A percentile compares a stretch with the other conserved stretches of the same genome.
Conservation (phyloP, 2,797 vertebrate species). For the Micropoecilia bifurca region DNA sequence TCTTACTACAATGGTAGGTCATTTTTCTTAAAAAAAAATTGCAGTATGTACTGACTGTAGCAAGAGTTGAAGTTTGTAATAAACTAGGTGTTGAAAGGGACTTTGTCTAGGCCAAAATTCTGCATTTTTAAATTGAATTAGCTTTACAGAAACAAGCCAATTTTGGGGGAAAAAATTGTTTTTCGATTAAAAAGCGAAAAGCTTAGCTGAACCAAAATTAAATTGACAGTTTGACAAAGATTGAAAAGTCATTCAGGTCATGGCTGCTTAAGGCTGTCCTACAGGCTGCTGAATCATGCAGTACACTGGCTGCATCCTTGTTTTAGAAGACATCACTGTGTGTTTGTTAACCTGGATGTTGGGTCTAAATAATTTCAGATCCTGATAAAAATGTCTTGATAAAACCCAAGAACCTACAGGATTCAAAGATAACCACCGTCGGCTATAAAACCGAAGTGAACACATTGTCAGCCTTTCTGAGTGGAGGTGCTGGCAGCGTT, state of each 20-base stretch:
- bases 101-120: no score
- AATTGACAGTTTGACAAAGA: no score
- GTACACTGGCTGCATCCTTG: not conserved
- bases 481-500: constrained; percentile 19
- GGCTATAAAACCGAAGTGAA: not conserved
- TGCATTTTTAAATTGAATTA: no score
- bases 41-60: not conserved
- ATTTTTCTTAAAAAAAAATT: no score
- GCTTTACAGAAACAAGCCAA: no score
- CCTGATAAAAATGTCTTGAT: not conserved
- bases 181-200: no score
- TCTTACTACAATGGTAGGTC: no score
- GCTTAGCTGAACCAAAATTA: no score
- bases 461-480: not conserved
- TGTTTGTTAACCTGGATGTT: not conserved
- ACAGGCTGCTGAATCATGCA: not conserved
- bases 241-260: not conserved
- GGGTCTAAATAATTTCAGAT: not conserved
- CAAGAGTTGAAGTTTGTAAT: not conserved
- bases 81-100: not conserved
- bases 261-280: not conserved
- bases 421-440: not conserved
- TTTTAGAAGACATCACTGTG: not conserved
- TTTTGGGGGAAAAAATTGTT: no score
- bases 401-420: not conserved